phyloP scores from a whole-genome alignment of 2,113 vertebrate species.

The Empidonax traillii region DNA sequence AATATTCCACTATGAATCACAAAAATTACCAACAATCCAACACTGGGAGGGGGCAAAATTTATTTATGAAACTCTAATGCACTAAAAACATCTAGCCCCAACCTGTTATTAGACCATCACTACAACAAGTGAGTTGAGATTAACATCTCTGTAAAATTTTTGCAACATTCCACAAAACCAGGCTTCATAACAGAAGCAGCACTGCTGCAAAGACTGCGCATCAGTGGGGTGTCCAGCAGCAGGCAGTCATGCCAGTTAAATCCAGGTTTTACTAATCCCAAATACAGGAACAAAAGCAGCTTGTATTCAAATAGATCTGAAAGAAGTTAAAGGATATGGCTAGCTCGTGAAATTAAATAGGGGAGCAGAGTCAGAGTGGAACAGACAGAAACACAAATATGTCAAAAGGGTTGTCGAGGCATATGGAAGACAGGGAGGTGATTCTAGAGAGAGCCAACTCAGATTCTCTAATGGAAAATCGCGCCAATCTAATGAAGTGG shows the following conservation, averaged over 20 bases:
- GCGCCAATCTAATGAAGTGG: neutral
- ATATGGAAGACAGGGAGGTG: neutral
- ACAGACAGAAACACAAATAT: neutral
- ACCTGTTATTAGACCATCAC: neutral
- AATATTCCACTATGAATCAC: neutral
- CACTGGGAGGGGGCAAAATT: neutral
- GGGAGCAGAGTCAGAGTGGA: neutral
- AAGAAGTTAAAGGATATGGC: neutral
- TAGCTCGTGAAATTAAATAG: neutral
- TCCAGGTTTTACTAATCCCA: neutral
- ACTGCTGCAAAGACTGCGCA: neutral
- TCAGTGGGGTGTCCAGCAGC: neutral
- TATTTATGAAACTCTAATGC: neutral
- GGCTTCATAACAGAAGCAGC: neutral
- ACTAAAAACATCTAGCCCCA: neutral
- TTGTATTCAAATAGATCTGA: neutral
- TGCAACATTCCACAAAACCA: neutral
- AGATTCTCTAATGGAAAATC: neutral
- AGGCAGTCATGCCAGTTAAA: neutral
- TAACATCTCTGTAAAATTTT: neutral
- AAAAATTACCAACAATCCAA: neutral
- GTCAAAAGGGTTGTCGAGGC: neutral
- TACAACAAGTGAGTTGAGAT: neutral
- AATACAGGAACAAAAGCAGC: neutral
- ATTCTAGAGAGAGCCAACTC: neutral